Evolutionary conservation across 2,113 vertebrate species (phyloP), one percentile per base, ranked within the genome.

Genomic region (Kryptolebias marmoratus): DNA sequence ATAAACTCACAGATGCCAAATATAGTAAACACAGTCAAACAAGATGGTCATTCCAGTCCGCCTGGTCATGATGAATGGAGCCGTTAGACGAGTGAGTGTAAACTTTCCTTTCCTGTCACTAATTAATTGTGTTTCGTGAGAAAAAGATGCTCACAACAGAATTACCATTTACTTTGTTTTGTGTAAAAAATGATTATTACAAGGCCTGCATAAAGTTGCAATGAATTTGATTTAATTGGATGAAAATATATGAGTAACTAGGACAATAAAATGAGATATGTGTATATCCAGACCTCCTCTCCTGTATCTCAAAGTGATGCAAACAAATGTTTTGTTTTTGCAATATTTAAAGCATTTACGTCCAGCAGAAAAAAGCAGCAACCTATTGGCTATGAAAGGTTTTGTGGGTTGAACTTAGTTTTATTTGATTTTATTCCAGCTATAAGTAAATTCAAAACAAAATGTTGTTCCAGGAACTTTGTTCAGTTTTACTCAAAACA

Each of bases 41-140:
- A 68, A 70, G 63, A 80, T 72, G 78, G 64, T 75, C 78, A 84
- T 72, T 36, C 22, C 64, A 68, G 72, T 64, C 60, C 76, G 68
- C 67, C 77, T 75, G 75, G 71, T 79, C 48, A 75, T 84, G 76
- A 90, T 89, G 71, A 88, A 89, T 87, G 67, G 36, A 84, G 67
- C 57, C 11, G 83, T 77, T 74, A 79, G 54, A 75, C 44, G 67
- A 58, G 64, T 56, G 64, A 83, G 22, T 22, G 22, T 22, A 22
- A 22, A 22, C 32, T 36, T 36, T 36, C 32, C 10, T 42, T 10
- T 42, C 74, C 69, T 72, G 52, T 62, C 55, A 39, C 39, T 77
- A 89, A 89, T 85, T 88, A 83, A 85, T 83, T 79, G 50, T 68
- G 55, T 87, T 76, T 57, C 8, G 39, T 62, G 0, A n/a, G 71